These are phyloP conservation scores for Drosophila parthenogenetica DNA, from an alignment of 2,888 invertebrate species.

Conservation along the genomic window DNA sequence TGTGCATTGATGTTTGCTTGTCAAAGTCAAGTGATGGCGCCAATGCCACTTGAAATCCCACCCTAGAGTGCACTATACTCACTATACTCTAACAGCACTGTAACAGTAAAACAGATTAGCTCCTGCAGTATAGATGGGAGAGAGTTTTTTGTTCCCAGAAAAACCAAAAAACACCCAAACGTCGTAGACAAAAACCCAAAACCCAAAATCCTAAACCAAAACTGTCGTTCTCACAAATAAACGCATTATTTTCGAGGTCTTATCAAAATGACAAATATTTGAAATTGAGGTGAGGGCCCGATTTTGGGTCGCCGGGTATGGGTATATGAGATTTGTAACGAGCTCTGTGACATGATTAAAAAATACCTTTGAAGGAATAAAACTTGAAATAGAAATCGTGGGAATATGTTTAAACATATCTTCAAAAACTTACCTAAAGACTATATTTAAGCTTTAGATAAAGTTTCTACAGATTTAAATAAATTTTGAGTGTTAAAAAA, in stretches of 20 bases:
- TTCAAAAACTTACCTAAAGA: not conserved
- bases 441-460: too few relatives aligned
- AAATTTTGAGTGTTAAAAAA: too few relatives aligned
- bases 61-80: slow-evolving; percentile 47
- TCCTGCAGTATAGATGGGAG: slow-evolving; percentile 4
- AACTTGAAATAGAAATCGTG: not conserved
- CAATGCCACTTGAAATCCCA: slow-evolving; percentile 67
- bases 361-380: not conserved
- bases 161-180: not conserved
- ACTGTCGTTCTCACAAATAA: slow-evolving; percentile 26
- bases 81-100: slow-evolving; percentile 56
- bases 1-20: slow-evolving; percentile 71
- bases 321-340: slow-evolving; percentile 23
- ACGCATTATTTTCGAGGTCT: slow-evolving; percentile 58
- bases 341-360: slow-evolving; percentile 13
- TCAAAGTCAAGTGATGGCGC: slow-evolving; percentile 82
- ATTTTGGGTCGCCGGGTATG: not conserved
- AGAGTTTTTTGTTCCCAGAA: slow-evolving; percentile 4
- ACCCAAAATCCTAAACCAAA: not conserved
- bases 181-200: not conserved
- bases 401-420: not conserved
- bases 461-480: too few relatives aligned
- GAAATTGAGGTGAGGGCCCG: slow-evolving; percentile 65
- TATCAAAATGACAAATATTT: slow-evolving; percentile 74
- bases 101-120: slow-evolving; percentile 54